Evolutionary conservation across 2,113 vertebrate genomes (phyloP), one percentile per base, ranked within the genome.

Genomic region (Indicator indicator): DNA sequence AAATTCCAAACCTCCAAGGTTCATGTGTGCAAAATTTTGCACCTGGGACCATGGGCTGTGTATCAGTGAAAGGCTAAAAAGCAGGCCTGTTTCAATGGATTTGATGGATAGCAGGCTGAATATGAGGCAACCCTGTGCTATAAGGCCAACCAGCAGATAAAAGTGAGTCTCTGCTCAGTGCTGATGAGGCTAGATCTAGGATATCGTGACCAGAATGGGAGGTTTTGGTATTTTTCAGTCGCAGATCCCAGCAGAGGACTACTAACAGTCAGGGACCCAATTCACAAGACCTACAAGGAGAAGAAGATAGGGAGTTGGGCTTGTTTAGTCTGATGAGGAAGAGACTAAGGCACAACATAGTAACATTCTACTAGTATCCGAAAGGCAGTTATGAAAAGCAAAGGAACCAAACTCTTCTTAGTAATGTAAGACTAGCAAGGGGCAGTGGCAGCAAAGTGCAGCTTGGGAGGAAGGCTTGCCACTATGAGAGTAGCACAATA

Each of bases 21-120:
- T 42, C 19, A 2, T 5, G 2, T 36, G 32, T 33, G 23, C 24
- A 2, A 18, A 52, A 28, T 69, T 65, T 44, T 62, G 48, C 0
- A 0, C 16, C 28, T 2, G 1, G 11, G 19, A 12, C 40, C 8
- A 0, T 5, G 7, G 21, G 12, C 52, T 54, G 33, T 63, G 16
- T 15, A 2, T 50, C 73, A 21, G 26, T 5, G 30, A 30, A 0
- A 1, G 32, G 28, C 38, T 64, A 28, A 40, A n/a, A 12, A 60
- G 21, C 79, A 59, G 42, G 74, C 52, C 38, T 68, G 9, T 58
- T 48, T 64, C 38, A 16, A 20, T 73, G 33, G 15, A 32, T 13
- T 4, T 52, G 46, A 3, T 18, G 17, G 3, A 23, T 40, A 55
- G 14, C 36, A 55, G 52, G 58, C 14, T 23, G 26, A 70, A 6